Percentiles rank a stretch among this genome's conserved stretches.
phyloP scores from a whole-genome alignment of 2,797 vertebrate genomes.

The Hydrolagus colliei region DNA sequence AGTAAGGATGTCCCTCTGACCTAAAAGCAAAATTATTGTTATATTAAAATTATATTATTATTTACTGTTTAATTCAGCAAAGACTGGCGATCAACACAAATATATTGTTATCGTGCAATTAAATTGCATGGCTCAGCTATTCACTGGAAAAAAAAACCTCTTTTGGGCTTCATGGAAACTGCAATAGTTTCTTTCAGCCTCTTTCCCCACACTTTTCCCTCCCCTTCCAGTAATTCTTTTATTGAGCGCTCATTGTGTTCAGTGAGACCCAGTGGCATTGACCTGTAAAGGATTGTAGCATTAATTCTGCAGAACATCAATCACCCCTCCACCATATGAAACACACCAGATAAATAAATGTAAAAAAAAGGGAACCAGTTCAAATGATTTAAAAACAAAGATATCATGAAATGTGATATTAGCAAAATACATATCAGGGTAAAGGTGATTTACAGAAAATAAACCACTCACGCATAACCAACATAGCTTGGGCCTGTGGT shows the following conservation, averaged over 20 bases:
- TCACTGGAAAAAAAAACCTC: no score
- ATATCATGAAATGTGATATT: background rate
- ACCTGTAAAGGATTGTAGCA: background rate
- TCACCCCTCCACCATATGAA: background rate
- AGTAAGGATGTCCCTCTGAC: no score
- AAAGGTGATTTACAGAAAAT: slow-evolving; percentile 24
- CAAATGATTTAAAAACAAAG: background rate
- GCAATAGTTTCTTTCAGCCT: no score
- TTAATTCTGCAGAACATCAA: background rate
- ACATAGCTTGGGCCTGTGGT: background rate
- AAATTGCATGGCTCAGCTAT: no score
- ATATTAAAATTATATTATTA: no score
- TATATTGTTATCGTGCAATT: no score
- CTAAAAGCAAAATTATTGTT: no score
- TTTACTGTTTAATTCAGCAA: no score
- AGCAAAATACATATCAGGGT: slow-evolving; percentile 8
- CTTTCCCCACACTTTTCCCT: background rate
- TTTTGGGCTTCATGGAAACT: no score
- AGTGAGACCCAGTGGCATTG: background rate
- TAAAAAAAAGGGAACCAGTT: background rate
- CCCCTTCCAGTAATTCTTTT: background rate
- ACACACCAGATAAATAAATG: background rate
- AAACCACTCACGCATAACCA: background rate
- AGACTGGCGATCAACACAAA: no score
- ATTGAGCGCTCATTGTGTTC: background rate